phyloP scores from a whole-genome alignment of 1,140 invertebrate genomes.

The Tetranychus urticae region DNA sequence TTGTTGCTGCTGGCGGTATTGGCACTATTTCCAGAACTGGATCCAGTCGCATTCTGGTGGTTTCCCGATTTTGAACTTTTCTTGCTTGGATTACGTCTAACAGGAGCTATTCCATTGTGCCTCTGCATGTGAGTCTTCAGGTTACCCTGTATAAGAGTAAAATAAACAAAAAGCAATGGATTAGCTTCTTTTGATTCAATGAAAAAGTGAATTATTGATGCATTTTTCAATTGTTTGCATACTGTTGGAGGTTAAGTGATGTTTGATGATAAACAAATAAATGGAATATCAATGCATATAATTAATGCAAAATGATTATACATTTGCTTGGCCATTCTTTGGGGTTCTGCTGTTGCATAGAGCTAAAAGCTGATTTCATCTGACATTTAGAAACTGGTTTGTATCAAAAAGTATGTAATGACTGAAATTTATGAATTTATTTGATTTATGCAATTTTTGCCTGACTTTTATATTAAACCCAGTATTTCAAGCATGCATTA shows the following conservation, averaged over 20 bases:
- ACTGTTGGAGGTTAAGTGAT: neutral
- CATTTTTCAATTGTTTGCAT: neutral
- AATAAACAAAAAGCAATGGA: neutral
- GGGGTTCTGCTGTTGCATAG: too few species aligned
- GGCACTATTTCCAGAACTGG: too few species aligned
- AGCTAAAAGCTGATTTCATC: too few species aligned
- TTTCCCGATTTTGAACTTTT: too few species aligned
- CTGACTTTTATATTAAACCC: neutral
- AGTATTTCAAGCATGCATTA: neutral
- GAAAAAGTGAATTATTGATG: neutral
- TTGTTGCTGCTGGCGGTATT: too few species aligned
- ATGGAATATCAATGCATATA: neutral
- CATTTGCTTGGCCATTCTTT: too few species aligned
- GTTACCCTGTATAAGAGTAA: slow-evolving; percentile 13
- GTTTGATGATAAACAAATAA: neutral
- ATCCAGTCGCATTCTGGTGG: too few species aligned
- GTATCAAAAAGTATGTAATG: too few species aligned
- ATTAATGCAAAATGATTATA: neutral
- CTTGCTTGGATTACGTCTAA: neutral
- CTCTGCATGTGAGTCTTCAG: slow-evolving; percentile 31
- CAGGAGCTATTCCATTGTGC: slow-evolving; percentile 26
- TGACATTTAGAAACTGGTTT: too few species aligned
- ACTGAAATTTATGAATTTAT: too few species aligned
- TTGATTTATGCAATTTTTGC: too few species aligned
- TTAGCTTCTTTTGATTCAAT: neutral